Base-by-base conservation (phyloP, 2,888 invertebrate genomes). In the Cylindroiulus punctatus region DNA sequence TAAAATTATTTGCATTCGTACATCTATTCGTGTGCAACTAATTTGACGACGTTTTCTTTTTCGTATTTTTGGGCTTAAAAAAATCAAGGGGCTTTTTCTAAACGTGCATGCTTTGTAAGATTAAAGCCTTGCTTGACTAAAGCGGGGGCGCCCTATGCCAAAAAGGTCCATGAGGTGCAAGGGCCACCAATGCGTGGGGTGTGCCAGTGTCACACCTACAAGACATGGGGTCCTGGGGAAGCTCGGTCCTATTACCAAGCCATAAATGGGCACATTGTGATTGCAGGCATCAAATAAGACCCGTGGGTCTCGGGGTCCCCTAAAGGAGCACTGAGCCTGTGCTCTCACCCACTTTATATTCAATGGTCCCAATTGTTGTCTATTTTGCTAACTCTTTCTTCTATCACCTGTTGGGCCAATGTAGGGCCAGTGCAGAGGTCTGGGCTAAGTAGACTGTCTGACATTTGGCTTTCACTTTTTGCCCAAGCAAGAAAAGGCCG, bases 301-400 rank as follows among this genome's bases (percentile, higher is more conserved):
- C 52, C 52, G 1, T n/a, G 52, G 52, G 52, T 57, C 52, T 57
- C 52, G 52, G 7, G 52, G 52, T 57, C 52, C 52, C 52, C 52
- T 57, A 57, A 57, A 57, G 52, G 52, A 57, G 52, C 52, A 57
- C 52, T n/a, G 52, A 57, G 52, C 52, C 52, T 57, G n/a, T 57
- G 52, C 52, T 57, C 52, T 57, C 52, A 57, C 52, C 52, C 52
- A 57, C 52, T 57, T 57, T 57, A 57, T n/a, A 57, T 57, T 57
- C 52, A 57, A 57, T 57, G 17, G n/a, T n/a, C n/a, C n/a, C 52
- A n/a, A 57, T 57, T 57, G 52, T 57, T 57, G 52, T 57, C 52
- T 57, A 57, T 57, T 57, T 57, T 57, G 52, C 52, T 57, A 57
- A 57, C 52, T 57, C 52, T 57, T 57, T 57, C 52, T 57, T 57